Evolutionary conservation across 1,140 invertebrate species (phyloP).

Genomic region (Physella acuta): DNA sequence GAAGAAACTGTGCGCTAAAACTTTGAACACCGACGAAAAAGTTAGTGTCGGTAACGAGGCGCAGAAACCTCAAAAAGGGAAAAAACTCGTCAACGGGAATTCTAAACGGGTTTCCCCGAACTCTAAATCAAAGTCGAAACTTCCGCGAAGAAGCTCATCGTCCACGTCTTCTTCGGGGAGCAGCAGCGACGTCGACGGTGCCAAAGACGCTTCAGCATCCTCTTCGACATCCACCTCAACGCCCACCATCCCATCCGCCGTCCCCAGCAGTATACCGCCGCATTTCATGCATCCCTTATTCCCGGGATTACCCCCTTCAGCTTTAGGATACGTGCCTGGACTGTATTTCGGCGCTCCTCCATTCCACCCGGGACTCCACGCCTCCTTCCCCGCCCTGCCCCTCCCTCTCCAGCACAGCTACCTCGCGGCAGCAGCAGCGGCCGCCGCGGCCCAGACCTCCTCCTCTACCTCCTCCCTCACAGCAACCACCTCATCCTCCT

Average conservation of each 20-base stretch:
- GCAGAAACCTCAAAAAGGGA: not conserved
- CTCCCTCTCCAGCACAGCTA: slow-evolving; percentile 23
- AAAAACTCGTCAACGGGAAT: not conserved
- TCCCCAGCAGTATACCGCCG: slow-evolving; percentile 47
- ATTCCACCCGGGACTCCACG: slow-evolving; percentile 5
- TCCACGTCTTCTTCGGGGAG: slow-evolving; percentile 23
- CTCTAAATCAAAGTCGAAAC: not conserved
- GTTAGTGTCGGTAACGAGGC: not conserved
- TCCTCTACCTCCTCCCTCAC: not conserved
- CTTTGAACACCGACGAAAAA: not conserved
- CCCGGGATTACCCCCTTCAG: slow-evolving; percentile 17
- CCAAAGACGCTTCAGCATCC: slow-evolving; percentile 24
- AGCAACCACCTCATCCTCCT: not conserved
- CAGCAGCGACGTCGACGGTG: slow-evolving; percentile 28
- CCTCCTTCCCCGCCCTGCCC: slow-evolving; percentile 28
- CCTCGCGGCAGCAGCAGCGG: slow-evolving; percentile 14
- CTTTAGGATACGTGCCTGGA: slow-evolving; percentile 24
- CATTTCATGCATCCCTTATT: slow-evolving; percentile 50
- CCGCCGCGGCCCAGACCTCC: not conserved
- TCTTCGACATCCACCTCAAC: no score
- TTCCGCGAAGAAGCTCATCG: not conserved
- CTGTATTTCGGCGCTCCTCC: slow-evolving; percentile 22
- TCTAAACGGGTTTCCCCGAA: not conserved
- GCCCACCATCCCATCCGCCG: no score
- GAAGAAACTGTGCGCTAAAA: not conserved